Base-by-base conservation (phyloP, 2,797 vertebrate genomes). In the Cyprinodon diabolis region DNA sequence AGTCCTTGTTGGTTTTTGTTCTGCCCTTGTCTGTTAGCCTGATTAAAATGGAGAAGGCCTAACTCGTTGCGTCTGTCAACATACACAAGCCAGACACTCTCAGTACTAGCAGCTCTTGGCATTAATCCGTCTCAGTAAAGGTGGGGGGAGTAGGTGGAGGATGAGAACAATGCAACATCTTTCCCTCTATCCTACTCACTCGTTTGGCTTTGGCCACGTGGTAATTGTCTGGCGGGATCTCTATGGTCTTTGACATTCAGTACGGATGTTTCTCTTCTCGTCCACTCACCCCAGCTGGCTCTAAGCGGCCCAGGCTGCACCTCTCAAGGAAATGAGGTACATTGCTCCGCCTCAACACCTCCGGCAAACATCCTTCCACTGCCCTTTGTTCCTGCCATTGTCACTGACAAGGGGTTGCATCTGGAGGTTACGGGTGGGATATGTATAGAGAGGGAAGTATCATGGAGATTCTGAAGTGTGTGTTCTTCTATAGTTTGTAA, bases 361-460 rank as follows among this genome's bases (percentile, higher is more conserved):
- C 76, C 52, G 55, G 78, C 92, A 93, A 91, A 92, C 89, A 91
- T 90, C 90, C 92, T 89, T 79, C 90, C 85, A 25, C 75, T 82
- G 85, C 77, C 80, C 83, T 83, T 86, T 68, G 71, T 95, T 95
- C 95, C 95, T 94, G 91, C 91, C 83, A 91, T 95, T 95, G 94
- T 95, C 80, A 81, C 72, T 65, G 77, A 85, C 83, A 79, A 86
- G 89, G 72, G 83, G 81, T 81, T 91, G 85, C 86, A 87, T 93
- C 92, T 91, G 37, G 81, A 89, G 81, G 86, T 85, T 90, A 88
- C 91, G 88, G 90, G 88, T 93, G 89, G 81, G 69, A 84, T 75
- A 77, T 71, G 86, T 69, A 68, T 79, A 56, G 79, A 79, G 81
- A 47, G 0, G 56, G 72, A 76, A 83, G 80, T 82, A 93, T 93